Percentiles rank a stretch among this genome's conserved stretches.
Conservation (phyloP, 2,113 vertebrate species). For the Dipodomys stephensi region DNA sequence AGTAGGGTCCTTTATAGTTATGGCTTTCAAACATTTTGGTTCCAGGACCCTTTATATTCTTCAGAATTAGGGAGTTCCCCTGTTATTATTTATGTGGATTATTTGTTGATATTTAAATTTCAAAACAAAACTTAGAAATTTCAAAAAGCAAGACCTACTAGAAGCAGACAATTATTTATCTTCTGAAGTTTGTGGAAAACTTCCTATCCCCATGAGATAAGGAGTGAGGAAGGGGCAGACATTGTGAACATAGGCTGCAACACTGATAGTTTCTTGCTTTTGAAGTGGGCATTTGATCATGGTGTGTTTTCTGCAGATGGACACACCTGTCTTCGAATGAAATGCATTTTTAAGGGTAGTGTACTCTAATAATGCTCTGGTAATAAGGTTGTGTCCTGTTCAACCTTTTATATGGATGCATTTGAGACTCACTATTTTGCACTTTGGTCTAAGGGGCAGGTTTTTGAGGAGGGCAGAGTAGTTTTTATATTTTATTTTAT, state of each 20-base stretch:
- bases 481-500: neutral
- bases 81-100: neutral
- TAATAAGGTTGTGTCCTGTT: conserved; percentile 5
- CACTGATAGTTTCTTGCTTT: neutral
- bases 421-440: conserved; percentile 22
- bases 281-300: neutral
- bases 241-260: conserved; percentile 1
- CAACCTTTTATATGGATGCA: conserved; percentile 23
- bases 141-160: neutral
- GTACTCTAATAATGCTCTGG: neutral
- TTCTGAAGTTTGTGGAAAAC: neutral
- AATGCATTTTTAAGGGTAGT: neutral
- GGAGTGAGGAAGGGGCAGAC: neutral
- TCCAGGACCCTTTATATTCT: neutral
- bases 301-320: neutral
- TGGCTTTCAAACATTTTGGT: neutral
- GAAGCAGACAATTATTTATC: neutral
- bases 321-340: neutral
- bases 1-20: neutral
- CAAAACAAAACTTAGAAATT: conserved; percentile 54
- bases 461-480: neutral
- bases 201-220: neutral
- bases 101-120: conserved; percentile 27
- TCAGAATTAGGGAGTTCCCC: neutral
- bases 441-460: conserved; percentile 19